Conservation (phyloP, 2,888 invertebrate genomes). For the Drosophila macrospina region DNA sequence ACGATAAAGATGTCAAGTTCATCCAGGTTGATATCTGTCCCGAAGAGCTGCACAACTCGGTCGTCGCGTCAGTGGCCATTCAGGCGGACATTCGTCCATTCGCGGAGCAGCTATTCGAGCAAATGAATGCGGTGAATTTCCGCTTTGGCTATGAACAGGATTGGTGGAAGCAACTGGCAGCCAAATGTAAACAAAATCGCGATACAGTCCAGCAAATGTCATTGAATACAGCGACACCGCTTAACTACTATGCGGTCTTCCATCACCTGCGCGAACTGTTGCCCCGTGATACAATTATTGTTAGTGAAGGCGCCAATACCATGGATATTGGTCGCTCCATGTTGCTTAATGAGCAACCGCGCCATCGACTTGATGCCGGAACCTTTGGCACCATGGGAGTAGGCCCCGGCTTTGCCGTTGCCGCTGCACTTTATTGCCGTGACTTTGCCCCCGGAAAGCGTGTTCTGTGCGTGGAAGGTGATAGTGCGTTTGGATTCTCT, state of each 20-base stretch:
- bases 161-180: conserved; percentile 92
- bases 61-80: conserved; percentile 91
- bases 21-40: conserved; percentile 95
- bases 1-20: conserved; percentile 92
- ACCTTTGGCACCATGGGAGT: conserved; percentile 99
- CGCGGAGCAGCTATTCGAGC: conserved; percentile 88
- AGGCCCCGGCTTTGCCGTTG: conserved; percentile 95
- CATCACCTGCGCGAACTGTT: conserved; percentile 91
- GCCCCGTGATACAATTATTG: conserved; percentile 94
- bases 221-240: conserved; percentile 89
- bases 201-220: conserved; percentile 89
- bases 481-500: conserved; percentile 99
- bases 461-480: conserved; percentile 97
- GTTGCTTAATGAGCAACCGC: conserved; percentile 92
- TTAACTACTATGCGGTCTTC: conserved; percentile 98
- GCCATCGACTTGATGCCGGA: conserved; percentile 97
- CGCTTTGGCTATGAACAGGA: conserved; percentile 86
- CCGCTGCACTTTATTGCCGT: conserved; percentile 95
- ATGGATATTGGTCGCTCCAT: conserved; percentile 99
- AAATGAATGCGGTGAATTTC: conserved; percentile 88
- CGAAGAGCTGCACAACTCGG: conserved; percentile 97
- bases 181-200: conserved; percentile 91
- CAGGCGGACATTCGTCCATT: conserved; percentile 94
- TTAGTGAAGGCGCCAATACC: conserved; percentile 99
- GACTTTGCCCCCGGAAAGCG: conserved; percentile 92